A percentile compares a stretch with the other conserved stretches of the same genome.
phyloP scores from a whole-genome alignment of 2,113 vertebrate genomes.

The Platichthys stellatus region DNA sequence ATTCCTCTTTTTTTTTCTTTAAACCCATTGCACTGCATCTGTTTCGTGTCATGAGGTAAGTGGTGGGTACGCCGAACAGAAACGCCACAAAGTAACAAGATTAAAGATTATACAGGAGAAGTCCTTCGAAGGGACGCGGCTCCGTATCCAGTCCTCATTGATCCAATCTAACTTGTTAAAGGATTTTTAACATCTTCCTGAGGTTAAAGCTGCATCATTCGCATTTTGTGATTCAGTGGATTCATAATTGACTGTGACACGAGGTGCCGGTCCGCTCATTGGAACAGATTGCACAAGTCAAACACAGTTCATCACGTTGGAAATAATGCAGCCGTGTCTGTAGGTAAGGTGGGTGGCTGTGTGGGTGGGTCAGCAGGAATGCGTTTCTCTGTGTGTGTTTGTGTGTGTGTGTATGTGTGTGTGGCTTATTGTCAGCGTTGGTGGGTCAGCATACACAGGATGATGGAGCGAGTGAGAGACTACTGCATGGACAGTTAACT shows the following conservation, averaged over 20 bases:
- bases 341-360: conserved; percentile 20
- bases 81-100: conserved; percentile 22
- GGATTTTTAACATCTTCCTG: conserved; percentile 12
- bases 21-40: conserved; percentile 56
- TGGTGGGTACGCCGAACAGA: not conserved
- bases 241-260: conserved; percentile 45
- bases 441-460: conserved; percentile 24
- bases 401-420: conserved; percentile 9
- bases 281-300: conserved; percentile 37
- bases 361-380: conserved; percentile 37
- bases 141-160: not conserved
- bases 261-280: conserved; percentile 11
- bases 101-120: conserved; percentile 1
- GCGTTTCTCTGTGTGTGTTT: conserved; percentile 22
- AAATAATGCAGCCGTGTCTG: not conserved
- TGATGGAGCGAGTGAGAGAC: conserved; percentile 12
- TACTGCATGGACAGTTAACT: conserved; percentile 27
- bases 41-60: conserved; percentile 45
- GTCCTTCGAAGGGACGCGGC: not conserved
- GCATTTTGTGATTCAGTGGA: conserved; percentile 42
- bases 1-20: conserved; percentile 59
- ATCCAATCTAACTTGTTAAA: conserved; percentile 1
- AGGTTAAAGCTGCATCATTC: not conserved
- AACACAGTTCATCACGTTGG: conserved; percentile 30
- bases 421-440: conserved; percentile 15